Evolutionary conservation across 2,797 vertebrate genomes (phyloP).

Genomic region (Catharus ustulatus): DNA sequence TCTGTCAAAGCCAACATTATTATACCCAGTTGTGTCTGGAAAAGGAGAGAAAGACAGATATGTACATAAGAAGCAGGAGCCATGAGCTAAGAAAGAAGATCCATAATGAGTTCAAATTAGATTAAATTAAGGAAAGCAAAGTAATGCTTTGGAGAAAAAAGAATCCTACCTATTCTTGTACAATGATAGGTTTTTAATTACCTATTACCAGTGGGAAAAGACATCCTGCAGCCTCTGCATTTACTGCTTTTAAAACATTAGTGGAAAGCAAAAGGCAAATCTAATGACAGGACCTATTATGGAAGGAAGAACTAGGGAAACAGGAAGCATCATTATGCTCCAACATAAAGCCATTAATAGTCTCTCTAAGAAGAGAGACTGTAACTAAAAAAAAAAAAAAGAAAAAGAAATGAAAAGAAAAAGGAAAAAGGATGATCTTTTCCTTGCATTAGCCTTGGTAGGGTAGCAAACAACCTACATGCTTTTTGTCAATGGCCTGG

Average conservation of each 20-base stretch:
- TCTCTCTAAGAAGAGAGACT: background rate
- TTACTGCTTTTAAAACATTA: conserved; percentile 5
- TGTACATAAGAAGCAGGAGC: background rate
- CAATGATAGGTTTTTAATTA: background rate
- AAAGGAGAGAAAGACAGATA: background rate
- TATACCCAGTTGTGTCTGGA: background rate
- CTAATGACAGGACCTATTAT: background rate
- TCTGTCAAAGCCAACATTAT: background rate
- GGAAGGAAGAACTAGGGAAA: background rate
- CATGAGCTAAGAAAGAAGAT: background rate
- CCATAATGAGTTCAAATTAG: background rate
- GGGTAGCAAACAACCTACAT: background rate
- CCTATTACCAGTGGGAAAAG: background rate
- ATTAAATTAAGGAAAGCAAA: conserved; percentile 6
- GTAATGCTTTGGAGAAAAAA: background rate
- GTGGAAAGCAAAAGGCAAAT: background rate
- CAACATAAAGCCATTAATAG: background rate
- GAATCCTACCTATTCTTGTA: background rate
- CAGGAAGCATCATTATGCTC: background rate
- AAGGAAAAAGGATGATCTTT: background rate
- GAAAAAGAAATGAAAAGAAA: background rate
- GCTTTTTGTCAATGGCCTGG: background rate
- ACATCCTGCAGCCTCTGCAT: background rate
- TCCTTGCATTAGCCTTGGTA: background rate
- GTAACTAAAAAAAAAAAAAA: background rate